Percentiles rank a stretch among this genome's conserved stretches.
Evolutionary conservation across 2,888 invertebrate species (phyloP).

Genomic region (Hypsopygia costalis): DNA sequence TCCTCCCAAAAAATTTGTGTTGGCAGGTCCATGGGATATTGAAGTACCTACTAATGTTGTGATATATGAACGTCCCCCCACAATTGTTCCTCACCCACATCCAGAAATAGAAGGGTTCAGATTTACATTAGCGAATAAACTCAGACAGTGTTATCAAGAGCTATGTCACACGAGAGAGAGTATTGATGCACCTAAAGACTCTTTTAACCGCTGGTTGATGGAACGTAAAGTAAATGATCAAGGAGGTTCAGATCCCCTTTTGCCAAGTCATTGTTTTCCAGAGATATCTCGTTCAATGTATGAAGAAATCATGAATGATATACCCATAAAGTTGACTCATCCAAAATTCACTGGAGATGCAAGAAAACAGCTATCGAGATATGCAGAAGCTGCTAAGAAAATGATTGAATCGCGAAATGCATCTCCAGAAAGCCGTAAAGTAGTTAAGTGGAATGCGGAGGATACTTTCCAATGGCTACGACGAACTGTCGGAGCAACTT

Average conservation of each 20-base stretch:
- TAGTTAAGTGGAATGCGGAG: conserved; percentile 99
- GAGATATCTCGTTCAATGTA: conserved; percentile 98
- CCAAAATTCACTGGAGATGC: conserved; percentile 98
- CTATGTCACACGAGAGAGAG: conserved; percentile 95
- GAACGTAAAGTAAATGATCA: conserved; percentile 95
- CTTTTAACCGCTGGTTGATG: conserved; percentile 97
- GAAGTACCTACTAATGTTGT: conserved; percentile 96
- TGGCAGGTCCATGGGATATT: conserved; percentile 97
- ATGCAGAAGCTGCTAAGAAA: conserved; percentile 98
- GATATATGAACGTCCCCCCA: conserved; percentile 92
- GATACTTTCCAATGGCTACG: conserved; percentile 98
- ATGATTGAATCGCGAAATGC: conserved; percentile 97
- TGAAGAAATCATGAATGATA: conserved; percentile 98
- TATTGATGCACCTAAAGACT: conserved; percentile 97
- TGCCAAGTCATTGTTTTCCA: conserved; percentile 95
- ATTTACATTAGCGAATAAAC: conserved; percentile 89
- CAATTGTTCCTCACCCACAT: conserved; percentile 93
- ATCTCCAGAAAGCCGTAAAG: conserved; percentile 95
- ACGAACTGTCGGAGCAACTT: conserved; percentile 95
- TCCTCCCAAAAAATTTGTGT: conserved; percentile 90
- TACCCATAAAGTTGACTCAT: conserved; percentile 96
- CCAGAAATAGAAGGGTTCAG: conserved; percentile 96
- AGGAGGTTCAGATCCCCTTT: conserved; percentile 92
- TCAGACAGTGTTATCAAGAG: conserved; percentile 96
- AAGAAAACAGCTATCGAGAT: conserved; percentile 94